Percentiles rank a stretch among this genome's conserved stretches.
phyloP scores from a whole-genome alignment of 2,888 invertebrate species.

The Tachina fera region DNA sequence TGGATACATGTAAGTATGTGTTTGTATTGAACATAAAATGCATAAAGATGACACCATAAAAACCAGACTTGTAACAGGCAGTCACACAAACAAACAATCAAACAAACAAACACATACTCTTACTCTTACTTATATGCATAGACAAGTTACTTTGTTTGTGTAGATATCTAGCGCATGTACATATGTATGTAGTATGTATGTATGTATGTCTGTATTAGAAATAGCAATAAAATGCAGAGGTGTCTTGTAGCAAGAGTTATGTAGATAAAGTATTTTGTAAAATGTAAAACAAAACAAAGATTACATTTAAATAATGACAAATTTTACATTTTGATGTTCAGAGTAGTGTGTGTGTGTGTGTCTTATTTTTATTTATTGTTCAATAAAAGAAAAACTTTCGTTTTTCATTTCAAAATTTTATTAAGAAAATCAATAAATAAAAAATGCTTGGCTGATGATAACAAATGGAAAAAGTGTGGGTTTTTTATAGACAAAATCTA shows the following conservation, averaged over 20 bases:
- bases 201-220: slow-evolving; percentile 6
- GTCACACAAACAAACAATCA: background rate
- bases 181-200: background rate
- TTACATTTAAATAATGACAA: slow-evolving; percentile 68
- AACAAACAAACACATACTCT: background rate
- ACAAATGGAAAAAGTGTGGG: slow-evolving; percentile 47
- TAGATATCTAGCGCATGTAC: background rate
- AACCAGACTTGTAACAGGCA: slow-evolving; percentile 59
- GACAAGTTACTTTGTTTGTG: no score
- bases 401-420: slow-evolving; percentile 60
- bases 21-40: slow-evolving; percentile 52
- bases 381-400: slow-evolving; percentile 66
- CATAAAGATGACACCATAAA: slow-evolving; percentile 71
- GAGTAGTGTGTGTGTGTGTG: background rate
- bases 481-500: slow-evolving; percentile 23
- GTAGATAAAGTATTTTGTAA: slow-evolving; percentile 62
- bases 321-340: slow-evolving; percentile 52
- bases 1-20: background rate
- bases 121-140: background rate
- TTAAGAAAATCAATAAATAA: slow-evolving; percentile 7
- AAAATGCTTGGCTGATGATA: slow-evolving; percentile 14
- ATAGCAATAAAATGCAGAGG: slow-evolving; percentile 71
- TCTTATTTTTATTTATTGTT: slow-evolving; percentile 8
- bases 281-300: slow-evolving; percentile 48
- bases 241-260: slow-evolving; percentile 56